Conservation (phyloP, 2,797 vertebrate genomes). For the Sebastes oblongus region DNA sequence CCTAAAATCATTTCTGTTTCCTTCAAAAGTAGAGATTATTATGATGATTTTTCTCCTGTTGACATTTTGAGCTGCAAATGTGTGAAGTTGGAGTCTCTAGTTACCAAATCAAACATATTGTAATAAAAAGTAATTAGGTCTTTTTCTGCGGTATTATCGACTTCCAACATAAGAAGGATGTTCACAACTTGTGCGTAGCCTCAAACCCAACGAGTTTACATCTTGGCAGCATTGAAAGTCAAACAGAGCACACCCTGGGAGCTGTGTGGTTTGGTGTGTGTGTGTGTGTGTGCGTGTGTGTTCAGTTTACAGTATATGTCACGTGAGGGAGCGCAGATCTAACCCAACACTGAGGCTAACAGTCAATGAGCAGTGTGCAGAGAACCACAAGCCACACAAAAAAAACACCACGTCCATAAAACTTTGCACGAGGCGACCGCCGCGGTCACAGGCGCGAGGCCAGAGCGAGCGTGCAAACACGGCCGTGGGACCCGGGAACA, state of each 20-base stretch:
- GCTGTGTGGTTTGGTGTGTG: neutral
- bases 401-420: constrained; percentile 26
- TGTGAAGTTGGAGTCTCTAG: neutral
- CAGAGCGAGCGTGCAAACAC: constrained; percentile 7
- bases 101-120: neutral
- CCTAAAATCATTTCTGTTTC: neutral
- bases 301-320: neutral
- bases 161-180: neutral
- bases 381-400: constrained; percentile 54
- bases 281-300: neutral
- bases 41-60: neutral
- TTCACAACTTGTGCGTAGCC: neutral
- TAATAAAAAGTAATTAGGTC: neutral
- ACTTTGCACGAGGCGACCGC: neutral
- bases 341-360: neutral
- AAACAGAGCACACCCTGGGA: constrained; percentile 4
- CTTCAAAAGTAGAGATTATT: neutral
- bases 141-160: neutral
- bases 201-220: neutral
- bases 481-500: neutral
- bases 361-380: constrained; percentile 19
- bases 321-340: neutral
- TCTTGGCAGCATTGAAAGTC: neutral
- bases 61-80: neutral
- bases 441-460: neutral